phyloP scores from a whole-genome alignment of 2,113 vertebrate species.

The Psittacus erithacus region DNA sequence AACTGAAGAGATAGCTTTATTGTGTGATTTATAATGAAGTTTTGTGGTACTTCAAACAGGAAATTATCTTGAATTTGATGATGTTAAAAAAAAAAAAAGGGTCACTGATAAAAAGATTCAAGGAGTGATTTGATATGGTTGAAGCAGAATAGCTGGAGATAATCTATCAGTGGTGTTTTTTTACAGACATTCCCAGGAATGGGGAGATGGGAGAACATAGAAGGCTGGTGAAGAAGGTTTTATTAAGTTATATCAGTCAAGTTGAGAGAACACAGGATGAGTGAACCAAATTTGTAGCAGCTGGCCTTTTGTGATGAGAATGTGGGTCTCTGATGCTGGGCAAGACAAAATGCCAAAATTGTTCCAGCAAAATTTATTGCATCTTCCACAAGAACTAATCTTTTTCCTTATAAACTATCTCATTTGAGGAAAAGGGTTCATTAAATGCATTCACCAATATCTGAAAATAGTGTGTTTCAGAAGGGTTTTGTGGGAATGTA shows the following conservation, averaged over 20 bases:
- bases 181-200: not conserved
- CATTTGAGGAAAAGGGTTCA: not conserved
- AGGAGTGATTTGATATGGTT: not conserved
- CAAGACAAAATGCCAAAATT: not conserved
- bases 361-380: not conserved
- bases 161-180: not conserved
- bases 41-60: conserved; percentile 19
- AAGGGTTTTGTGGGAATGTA: not conserved
- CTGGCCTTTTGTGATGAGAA: not conserved
- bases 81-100: conserved; percentile 1
- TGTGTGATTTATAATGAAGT: conserved; percentile 33
- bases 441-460: not conserved
- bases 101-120: conserved; percentile 2
- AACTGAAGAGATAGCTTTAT: conserved; percentile 18
- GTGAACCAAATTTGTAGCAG: not conserved
- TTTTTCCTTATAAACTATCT: not conserved
- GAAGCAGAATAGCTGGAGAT: conserved; percentile 10
- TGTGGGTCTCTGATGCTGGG: not conserved
- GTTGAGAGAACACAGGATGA: not conserved
- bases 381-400: not conserved
- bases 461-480: not conserved
- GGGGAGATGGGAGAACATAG: not conserved
- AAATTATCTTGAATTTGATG: conserved; percentile 36
- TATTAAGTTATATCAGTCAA: conserved; percentile 1
- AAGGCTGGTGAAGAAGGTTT: not conserved